phyloP scores from a whole-genome alignment of 2,888 invertebrate genomes.

The Protophormia terraenovae region DNA sequence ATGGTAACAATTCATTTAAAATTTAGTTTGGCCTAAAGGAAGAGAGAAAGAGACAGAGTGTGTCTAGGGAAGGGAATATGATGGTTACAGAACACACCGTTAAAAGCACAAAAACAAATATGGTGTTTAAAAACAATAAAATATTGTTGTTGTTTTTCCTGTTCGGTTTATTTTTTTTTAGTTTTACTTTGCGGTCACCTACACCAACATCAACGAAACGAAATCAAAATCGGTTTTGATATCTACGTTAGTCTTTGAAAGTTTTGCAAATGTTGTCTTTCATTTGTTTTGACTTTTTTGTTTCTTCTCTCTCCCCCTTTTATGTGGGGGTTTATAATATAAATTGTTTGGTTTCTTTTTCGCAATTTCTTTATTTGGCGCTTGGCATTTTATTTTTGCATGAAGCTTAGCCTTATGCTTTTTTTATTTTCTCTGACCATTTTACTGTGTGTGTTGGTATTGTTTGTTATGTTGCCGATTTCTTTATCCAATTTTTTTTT shows the following conservation, averaged over 20 bases:
- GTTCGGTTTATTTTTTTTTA: not conserved
- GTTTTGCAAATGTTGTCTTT: constrained; percentile 25
- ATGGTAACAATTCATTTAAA: constrained; percentile 25
- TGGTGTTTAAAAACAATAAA: constrained; percentile 24
- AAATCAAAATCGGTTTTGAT: constrained; percentile 44
- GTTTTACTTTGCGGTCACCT: constrained; percentile 37
- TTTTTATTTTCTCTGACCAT: not conserved
- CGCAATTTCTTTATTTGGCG: not conserved
- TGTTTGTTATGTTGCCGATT: constrained; percentile 45
- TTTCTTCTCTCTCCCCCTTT: too few species aligned
- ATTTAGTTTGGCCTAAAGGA: not conserved
- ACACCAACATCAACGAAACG: not conserved
- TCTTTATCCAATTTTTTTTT: not conserved
- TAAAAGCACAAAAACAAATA: constrained; percentile 1
- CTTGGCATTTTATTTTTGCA: constrained; percentile 37
- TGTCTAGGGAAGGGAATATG: not conserved
- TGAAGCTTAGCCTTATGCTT: constrained; percentile 30
- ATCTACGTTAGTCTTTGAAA: not conserved
- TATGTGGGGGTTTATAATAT: constrained; percentile 59
- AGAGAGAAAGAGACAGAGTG: not conserved
- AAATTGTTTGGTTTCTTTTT: constrained; percentile 58
- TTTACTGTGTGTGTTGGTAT: not conserved
- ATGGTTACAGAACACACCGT: not conserved
- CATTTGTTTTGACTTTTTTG: not conserved
- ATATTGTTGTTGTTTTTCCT: not conserved